Evolutionary conservation across 2,113 vertebrate species (phyloP), one percentile per base, ranked within the genome.

Genomic region (Microtus ochrogaster): DNA sequence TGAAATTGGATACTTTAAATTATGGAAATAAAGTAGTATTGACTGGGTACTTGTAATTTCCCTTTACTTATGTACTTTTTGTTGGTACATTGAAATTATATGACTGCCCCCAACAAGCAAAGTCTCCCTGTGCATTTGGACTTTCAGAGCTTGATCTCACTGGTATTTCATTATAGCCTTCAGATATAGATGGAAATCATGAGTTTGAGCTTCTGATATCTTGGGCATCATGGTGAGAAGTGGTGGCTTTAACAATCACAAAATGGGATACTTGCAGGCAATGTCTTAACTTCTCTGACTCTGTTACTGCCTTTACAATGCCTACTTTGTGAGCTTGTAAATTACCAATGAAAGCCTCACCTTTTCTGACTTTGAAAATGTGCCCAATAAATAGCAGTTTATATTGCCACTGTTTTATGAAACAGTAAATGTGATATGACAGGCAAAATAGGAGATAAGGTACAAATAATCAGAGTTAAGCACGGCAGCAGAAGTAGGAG

Each of bases 271-370:
- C n/a, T 66, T 63, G 73, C 9, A 72, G 21, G 26, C n/a, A 58
- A 22, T 73, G 30, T 41, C 47, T 63, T 95, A 94, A 70, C 28
- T 26, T 91, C 91, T 66, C 58, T 89, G n/a, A 21, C 91, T 73
- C 65, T 89, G 33, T 36, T 74, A 79, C 5, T 74, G 91, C 4
- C 19, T 72, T 82, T 74, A 21, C 65, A 76, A 87, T 61, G 5
- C 72, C 22, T 76, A 36, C 55, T 7, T 78, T 26, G 21, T 28
- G 87, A 11, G 8, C 8, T 26, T 47, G 68, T 30, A n/a, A 49
- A n/a, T 4, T 39, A 14, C 33, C 12, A 91, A 52, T 55, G 9
- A 93, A 94, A 83, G 24, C 33, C 21, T 83, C 41, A 82, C 10
- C 17, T 39, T 24, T 13, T 47, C 26, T 83, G 49, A 82, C 12